Percentiles rank a stretch among this genome's conserved stretches.
Evolutionary conservation across 2,113 vertebrate genomes (phyloP).

Genomic region (Nibea albiflora): DNA sequence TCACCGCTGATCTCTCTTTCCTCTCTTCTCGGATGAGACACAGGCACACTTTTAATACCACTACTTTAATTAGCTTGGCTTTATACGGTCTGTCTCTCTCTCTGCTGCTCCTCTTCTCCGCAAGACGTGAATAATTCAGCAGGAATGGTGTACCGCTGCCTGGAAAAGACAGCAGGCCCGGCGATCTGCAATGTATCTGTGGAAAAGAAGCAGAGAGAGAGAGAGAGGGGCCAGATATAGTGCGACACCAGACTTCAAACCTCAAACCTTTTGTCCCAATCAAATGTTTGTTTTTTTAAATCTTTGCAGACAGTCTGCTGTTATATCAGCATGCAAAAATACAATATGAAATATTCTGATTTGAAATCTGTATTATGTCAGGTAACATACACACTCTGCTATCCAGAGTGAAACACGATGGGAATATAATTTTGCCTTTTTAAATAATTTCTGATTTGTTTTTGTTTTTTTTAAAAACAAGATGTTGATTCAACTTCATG

Average conservation of each 20-base stretch:
- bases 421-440: too few relatives aligned
- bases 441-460: not conserved
- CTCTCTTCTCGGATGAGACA: conserved; percentile 70
- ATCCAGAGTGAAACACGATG: too few relatives aligned
- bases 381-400: not conserved
- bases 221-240: not conserved
- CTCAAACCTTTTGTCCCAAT: conserved; percentile 2
- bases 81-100: conserved; percentile 64
- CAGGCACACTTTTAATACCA: conserved; percentile 79
- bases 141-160: conserved; percentile 69
- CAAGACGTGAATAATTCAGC: conserved; percentile 80
- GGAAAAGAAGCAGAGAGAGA: conserved; percentile 20
- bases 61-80: conserved; percentile 79
- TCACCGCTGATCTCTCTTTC: conserved; percentile 79
- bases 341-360: not conserved
- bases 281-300: not conserved
- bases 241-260: conserved; percentile 19
- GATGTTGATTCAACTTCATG: not conserved
- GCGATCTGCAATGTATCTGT: conserved; percentile 66
- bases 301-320: not conserved
- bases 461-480: not conserved
- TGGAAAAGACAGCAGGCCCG: conserved; percentile 70
- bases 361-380: not conserved
- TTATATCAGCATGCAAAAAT: not conserved
- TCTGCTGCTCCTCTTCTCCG: conserved; percentile 58